Base-by-base conservation (phyloP, 2,113 vertebrate genomes). In the Clarias gariepinus region DNA sequence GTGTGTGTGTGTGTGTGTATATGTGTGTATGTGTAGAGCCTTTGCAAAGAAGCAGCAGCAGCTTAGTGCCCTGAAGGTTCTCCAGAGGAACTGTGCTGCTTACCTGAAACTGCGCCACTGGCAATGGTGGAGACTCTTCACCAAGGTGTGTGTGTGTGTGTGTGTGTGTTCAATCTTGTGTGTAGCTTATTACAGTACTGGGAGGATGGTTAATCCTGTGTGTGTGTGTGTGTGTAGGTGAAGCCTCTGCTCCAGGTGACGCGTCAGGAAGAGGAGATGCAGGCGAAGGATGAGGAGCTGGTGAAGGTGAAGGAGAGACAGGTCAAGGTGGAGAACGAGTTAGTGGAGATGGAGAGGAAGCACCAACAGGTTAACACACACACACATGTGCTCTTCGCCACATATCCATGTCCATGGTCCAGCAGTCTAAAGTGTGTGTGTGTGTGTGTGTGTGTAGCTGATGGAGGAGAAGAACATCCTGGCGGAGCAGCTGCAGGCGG, bases 121-220 rank as follows among this genome's bases (percentile, higher is more conserved):
- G 98, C 98, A 99, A 93, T 99, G 98, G 98, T 99, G 98, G 98
- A 95, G 98, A 41, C 97, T 99, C 76, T 99, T 99, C 94, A 99
- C 98, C 0, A 99, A 99, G 97, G 98, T 41, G 41, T 41, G 15
- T 53, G 25, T 78, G 13, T 60, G 6, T 2, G 60, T 76, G 41
- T 76, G 25, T 60, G 28, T 4, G 15, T 69, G 3, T 16, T 19
- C 2, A 4, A 10, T 21, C 19, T 19, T 33, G 3, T 69, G 68
- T 69, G 18, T 25, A 11, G 1, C 6, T 33, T 58, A 36, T 53
- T 53, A 15, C 18, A 13, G 16, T 52, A 30, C n/a, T 52, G 61
- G 18, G 12, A 55, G 15, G 25, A 82, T 71, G 0, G 13, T 53
- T 69, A n/a, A 33, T 21, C 18, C 23, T 55, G n/a, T 80, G 83